Evolutionary conservation across 2,113 vertebrate genomes (phyloP).

Genomic region (Engraulis encrasicolus): DNA sequence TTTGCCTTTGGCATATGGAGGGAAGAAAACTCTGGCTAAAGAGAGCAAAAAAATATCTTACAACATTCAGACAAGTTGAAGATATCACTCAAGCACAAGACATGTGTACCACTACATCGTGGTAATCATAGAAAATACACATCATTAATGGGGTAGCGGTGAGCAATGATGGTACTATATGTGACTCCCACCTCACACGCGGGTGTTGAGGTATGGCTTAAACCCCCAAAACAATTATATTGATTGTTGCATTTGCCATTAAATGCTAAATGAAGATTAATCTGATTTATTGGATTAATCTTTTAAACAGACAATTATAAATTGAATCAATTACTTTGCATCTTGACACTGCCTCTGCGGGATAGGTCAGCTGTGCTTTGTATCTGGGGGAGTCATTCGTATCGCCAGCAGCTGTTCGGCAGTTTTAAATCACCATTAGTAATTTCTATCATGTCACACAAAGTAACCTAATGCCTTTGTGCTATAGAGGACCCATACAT

Average conservation of each 20-base stretch:
- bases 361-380: conserved; percentile 5
- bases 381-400: conserved; percentile 14
- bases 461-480: conserved; percentile 18
- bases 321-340: conserved; percentile 21
- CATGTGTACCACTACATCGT: not conserved
- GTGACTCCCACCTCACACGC: not conserved
- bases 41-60: conserved; percentile 7
- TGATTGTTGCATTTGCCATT: conserved; percentile 15
- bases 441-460: conserved; percentile 10
- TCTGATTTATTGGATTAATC: conserved; percentile 23
- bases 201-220: not conserved
- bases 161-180: not conserved
- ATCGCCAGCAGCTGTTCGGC: conserved; percentile 5
- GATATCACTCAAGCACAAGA: not conserved
- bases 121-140: conserved; percentile 6
- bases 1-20: conserved; percentile 1
- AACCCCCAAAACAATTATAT: conserved; percentile 1
- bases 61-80: not conserved
- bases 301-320: conserved; percentile 24
- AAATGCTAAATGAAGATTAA: conserved; percentile 17
- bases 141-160: not conserved
- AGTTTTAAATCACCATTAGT: conserved; percentile 23
- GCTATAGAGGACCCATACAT: not conserved
- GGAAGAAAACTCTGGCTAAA: conserved; percentile 15
- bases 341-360: not conserved